Evolutionary conservation across 2,888 invertebrate genomes (phyloP).

Genomic region (Mactromeris polynyma): DNA sequence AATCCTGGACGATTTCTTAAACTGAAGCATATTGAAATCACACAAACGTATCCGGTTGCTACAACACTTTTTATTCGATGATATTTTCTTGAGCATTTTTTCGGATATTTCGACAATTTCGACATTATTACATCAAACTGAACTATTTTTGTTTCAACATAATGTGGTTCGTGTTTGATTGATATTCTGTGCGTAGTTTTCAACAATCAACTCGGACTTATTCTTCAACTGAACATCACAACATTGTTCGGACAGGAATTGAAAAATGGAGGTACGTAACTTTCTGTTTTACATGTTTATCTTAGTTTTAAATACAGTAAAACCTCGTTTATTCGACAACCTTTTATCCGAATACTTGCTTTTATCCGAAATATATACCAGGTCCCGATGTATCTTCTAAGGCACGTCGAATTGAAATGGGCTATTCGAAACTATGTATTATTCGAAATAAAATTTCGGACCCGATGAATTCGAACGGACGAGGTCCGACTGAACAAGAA

Average conservation of each 20-base stretch:
- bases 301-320: too few species aligned
- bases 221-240: neutral
- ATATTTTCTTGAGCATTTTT: neutral
- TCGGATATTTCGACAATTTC: slow-evolving; percentile 16
- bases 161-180: slow-evolving; percentile 37
- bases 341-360: too few species aligned
- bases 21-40: neutral
- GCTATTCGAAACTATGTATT: too few species aligned
- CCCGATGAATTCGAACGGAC: too few species aligned
- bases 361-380: too few species aligned
- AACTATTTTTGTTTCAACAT: neutral
- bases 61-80: slow-evolving; percentile 3
- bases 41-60: slow-evolving; percentile 38
- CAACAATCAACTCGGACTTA: neutral
- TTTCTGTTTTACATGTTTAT: neutral
- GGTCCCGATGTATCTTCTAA: too few species aligned
- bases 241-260: neutral
- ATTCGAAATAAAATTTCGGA: too few species aligned
- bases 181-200: neutral
- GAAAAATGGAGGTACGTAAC: slow-evolving; percentile 52
- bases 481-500: too few species aligned
- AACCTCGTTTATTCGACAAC: too few species aligned
- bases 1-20: neutral
- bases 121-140: neutral
- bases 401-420: too few species aligned